phyloP scores from a whole-genome alignment of 2,888 invertebrate genomes.

The Caenorhabditis japonica region DNA sequence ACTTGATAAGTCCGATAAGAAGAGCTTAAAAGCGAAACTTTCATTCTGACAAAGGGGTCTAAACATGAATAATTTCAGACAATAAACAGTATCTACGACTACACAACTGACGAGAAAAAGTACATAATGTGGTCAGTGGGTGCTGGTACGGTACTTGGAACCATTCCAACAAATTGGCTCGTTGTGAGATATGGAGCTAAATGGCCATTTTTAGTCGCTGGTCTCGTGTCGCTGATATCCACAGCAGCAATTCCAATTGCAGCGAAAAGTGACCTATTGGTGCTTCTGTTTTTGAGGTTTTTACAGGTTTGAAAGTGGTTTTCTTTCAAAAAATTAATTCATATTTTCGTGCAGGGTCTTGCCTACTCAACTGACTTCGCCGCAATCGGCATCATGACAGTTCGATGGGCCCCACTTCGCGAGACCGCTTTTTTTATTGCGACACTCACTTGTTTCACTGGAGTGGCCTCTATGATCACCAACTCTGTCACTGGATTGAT shows the following conservation, averaged over 20 bases:
- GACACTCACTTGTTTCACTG: conserved; percentile 67
- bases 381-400: conserved; percentile 53
- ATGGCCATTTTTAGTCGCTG: conserved; percentile 59
- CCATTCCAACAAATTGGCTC: conserved; percentile 64
- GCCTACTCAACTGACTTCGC: conserved; percentile 57
- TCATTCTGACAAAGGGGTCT: too few species aligned
- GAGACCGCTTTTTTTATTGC: conserved; percentile 69
- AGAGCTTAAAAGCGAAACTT: too few species aligned
- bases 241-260: conserved; percentile 54
- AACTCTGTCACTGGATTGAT: conserved; percentile 62
- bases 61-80: conserved; percentile 22
- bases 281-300: conserved; percentile 51
- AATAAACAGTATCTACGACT: conserved; percentile 47
- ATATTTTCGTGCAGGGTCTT: conserved; percentile 30
- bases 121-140: conserved; percentile 67
- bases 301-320: conserved; percentile 52
- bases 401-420: conserved; percentile 66
- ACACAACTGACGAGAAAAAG: conserved; percentile 58
- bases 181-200: conserved; percentile 66
- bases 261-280: conserved; percentile 30
- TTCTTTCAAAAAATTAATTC: conserved; percentile 13
- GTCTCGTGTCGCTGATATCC: conserved; percentile 47
- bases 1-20: too few species aligned
- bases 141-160: conserved; percentile 65
- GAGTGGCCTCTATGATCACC: conserved; percentile 64